Base-by-base conservation (phyloP, 2,113 vertebrate genomes). In the Clarias batrachus region DNA sequence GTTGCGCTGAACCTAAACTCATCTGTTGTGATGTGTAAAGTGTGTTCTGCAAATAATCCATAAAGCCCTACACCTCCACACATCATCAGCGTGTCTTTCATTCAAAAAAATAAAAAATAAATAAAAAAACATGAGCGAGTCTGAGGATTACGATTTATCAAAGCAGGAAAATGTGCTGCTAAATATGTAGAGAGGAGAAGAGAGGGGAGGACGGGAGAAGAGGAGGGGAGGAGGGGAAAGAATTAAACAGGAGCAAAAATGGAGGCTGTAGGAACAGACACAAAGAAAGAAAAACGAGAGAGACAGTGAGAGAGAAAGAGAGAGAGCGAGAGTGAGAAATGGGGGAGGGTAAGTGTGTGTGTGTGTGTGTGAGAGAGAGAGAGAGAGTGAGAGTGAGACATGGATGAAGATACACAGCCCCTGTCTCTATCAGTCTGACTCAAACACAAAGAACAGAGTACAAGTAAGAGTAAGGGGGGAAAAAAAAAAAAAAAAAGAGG, bases 231-330 rank as follows among this genome's bases (percentile, higher is more conserved):
- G 27, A 27, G 27, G 30, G 13, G 27, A 37, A 56, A 80, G 56
- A 33, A 60, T 33, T 33, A 80, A 60, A 21, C 30, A 37, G 30
- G 54, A 60, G 19, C 27, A 37, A 80, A 30, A 37, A 60, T 60
- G 78, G 78, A 81, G 78, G 57, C 76, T 57, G 13, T 27, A 65
- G 57, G n/a, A 68, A 56, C 57, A 77, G 70, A 74, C 27, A 87
- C 33, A 77, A 41, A 76, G 63, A 77, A 41, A 76, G 63, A 37
- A 77, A 27, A 66, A 84, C 1, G 41, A n/a, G 66, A 56, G 27
- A 54, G 14, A 21, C 7, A 62, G 5, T 73, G n/a, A 56, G 33
- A 65, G n/a, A 76, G 70, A 76, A 57, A 60, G 25, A 19, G 60
- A 19, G 60, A 83, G 48, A n/a, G 2, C 12, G 65, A 27, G 11